These are phyloP conservation scores for Cheilosia grossa DNA, from an alignment of 2,888 invertebrate species.

Conservation along the genomic window DNA sequence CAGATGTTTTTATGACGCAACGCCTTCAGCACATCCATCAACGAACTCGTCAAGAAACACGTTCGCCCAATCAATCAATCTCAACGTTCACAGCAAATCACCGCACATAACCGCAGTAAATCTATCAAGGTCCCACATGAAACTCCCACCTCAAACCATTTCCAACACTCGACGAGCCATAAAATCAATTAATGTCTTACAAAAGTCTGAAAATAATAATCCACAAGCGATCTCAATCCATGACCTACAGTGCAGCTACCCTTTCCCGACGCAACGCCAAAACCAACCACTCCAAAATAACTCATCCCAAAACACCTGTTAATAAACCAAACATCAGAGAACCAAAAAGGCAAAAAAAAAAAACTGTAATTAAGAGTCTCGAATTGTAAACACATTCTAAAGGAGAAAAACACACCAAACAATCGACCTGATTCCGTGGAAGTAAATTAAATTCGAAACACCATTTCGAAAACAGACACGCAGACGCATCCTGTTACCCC, in stretches of 20 bases:
- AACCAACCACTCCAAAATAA: conserved; percentile 20
- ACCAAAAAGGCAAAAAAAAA: neutral
- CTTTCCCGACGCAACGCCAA: conserved; percentile 39
- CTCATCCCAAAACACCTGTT: conserved; percentile 49
- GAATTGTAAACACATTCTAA: conserved; percentile 50
- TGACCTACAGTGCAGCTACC: conserved; percentile 34
- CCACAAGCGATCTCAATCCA: conserved; percentile 19
- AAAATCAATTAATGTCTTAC: conserved; percentile 16
- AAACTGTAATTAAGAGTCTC: conserved; percentile 12
- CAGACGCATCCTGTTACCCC: conserved; percentile 58
- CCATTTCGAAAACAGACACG: conserved; percentile 42
- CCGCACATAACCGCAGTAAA: neutral
- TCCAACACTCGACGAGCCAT: neutral
- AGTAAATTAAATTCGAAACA: conserved; percentile 50
- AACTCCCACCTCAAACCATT: neutral
- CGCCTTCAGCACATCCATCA: neutral
- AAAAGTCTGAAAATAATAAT: conserved; percentile 11
- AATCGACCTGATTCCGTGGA: conserved; percentile 52
- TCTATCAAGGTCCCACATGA: conserved; percentile 7
- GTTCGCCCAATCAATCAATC: neutral
- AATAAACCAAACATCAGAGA: conserved; percentile 17
- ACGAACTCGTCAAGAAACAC: neutral
- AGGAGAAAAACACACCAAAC: conserved; percentile 23
- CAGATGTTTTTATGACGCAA: no score
- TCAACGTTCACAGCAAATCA: neutral